Percentiles rank a stretch among this genome's conserved stretches.
Evolutionary conservation across 2,797 vertebrate species (phyloP).

Genomic region (Scomberomorus guttatus): DNA sequence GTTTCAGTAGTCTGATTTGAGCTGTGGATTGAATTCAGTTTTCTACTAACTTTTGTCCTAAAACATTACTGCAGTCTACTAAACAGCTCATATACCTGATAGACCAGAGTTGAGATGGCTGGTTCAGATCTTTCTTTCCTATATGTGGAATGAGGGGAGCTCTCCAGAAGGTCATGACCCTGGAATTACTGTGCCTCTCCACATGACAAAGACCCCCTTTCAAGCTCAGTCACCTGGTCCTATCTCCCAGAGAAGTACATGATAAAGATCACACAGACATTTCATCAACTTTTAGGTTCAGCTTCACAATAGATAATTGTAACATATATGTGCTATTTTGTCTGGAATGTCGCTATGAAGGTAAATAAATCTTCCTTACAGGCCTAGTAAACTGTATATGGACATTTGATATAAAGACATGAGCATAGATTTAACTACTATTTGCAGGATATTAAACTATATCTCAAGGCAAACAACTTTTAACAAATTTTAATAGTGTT

Average conservation of each 20-base stretch:
- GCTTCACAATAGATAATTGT: conserved; percentile 48
- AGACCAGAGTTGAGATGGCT: conserved; percentile 27
- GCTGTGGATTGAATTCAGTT: neutral
- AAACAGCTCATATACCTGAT: conserved; percentile 7
- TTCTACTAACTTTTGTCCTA: neutral
- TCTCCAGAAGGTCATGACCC: conserved; percentile 70
- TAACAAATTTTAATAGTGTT: neutral
- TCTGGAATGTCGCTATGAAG: conserved; percentile 32
- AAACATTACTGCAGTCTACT: conserved; percentile 5
- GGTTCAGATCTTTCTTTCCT: conserved; percentile 67
- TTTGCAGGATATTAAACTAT: neutral
- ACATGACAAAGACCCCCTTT: conserved; percentile 78
- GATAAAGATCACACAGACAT: conserved; percentile 63
- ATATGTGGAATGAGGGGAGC: conserved; percentile 70
- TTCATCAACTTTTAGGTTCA: conserved; percentile 54
- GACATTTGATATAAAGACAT: neutral
- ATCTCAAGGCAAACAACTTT: neutral
- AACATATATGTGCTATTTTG: conserved; percentile 37
- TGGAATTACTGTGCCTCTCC: conserved; percentile 71
- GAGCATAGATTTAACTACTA: neutral
- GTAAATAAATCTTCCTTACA: conserved; percentile 13
- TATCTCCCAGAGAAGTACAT: conserved; percentile 45
- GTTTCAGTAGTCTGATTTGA: neutral
- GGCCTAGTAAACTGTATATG: neutral
- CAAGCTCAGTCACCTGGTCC: conserved; percentile 69